These are phyloP conservation scores for Philereme transversata DNA, from an alignment of 2,888 invertebrate species.

Conservation along the genomic window DNA sequence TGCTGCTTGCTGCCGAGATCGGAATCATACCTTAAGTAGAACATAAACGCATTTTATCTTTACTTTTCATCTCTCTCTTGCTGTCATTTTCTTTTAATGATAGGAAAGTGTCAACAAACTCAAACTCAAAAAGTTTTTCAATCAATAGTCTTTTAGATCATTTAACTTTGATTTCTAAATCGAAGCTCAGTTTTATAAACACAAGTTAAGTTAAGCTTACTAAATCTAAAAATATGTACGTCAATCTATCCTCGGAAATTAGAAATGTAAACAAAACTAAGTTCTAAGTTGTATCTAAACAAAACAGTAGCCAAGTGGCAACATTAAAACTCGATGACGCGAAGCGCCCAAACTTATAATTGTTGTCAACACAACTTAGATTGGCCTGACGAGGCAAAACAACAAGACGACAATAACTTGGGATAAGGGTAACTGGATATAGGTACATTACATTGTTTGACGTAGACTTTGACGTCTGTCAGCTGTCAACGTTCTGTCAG, in stretches of 20 bases:
- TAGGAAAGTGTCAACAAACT: too few species aligned
- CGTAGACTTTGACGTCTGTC: slow-evolving; percentile 13
- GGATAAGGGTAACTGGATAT: slow-evolving; percentile 32
- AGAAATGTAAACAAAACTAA: slow-evolving; percentile 7
- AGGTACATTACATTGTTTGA: slow-evolving; percentile 16
- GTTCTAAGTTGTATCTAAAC: slow-evolving; percentile 43
- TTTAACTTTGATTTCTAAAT: too few species aligned
- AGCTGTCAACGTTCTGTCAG: slow-evolving; percentile 12
- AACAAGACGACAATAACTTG: slow-evolving; percentile 54
- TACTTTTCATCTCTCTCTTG: too few species aligned
- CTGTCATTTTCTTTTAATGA: too few species aligned
- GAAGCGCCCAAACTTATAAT: slow-evolving; percentile 57
- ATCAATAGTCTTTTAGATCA: too few species aligned
- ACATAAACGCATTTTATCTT: too few species aligned
- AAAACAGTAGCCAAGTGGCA: slow-evolving; percentile 40
- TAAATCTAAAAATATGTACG: too few species aligned
- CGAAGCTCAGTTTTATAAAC: too few species aligned
- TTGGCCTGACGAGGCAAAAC: slow-evolving; percentile 61
- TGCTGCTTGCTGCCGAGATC: too few species aligned
- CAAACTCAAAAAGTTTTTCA: too few species aligned
- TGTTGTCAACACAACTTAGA: slow-evolving; percentile 67
- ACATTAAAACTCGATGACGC: slow-evolving; percentile 54
- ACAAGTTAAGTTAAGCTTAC: too few species aligned
- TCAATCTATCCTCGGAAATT: neutral
- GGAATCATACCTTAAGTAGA: too few species aligned